Percentiles rank a stretch among this genome's conserved stretches.
These are phyloP conservation scores for Anarsia innoxiella DNA, from an alignment of 2,888 invertebrate species.

Conservation along the genomic window DNA sequence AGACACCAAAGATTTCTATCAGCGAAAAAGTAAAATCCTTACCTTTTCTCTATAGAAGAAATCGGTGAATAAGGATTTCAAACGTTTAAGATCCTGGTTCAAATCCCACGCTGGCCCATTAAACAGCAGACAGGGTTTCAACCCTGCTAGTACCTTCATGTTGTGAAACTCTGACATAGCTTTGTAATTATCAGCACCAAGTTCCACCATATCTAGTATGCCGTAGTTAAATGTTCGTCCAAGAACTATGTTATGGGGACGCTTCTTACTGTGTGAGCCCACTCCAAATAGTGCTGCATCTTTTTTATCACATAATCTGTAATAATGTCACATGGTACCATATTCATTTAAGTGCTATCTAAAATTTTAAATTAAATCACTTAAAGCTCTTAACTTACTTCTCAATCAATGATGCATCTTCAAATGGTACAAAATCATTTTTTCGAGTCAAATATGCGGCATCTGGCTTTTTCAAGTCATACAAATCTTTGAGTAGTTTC, in stretches of 20 bases:
- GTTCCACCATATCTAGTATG: constrained; percentile 96
- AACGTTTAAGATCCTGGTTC: constrained; percentile 84
- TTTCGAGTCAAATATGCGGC: constrained; percentile 84
- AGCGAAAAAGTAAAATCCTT: constrained; percentile 11
- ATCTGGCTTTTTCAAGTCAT: constrained; percentile 90
- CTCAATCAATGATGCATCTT: constrained; percentile 89
- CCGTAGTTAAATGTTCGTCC: constrained; percentile 93
- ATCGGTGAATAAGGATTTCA: constrained; percentile 93
- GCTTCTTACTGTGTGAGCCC: constrained; percentile 94
- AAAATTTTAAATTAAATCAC: too few relatives aligned
- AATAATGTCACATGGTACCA: constrained; percentile 14
- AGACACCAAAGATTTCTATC: too few relatives aligned
- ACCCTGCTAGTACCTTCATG: constrained; percentile 85
- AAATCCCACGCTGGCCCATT: constrained; percentile 94
- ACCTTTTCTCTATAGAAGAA: constrained; percentile 91
- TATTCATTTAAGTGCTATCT: too few relatives aligned
- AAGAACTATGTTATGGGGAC: constrained; percentile 92
- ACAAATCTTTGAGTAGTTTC: constrained; percentile 88
- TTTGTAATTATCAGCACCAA: constrained; percentile 90
- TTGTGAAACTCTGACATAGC: constrained; percentile 86
- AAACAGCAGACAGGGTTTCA: constrained; percentile 94
- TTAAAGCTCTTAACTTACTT: constrained; percentile 73
- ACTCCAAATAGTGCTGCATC: constrained; percentile 94
- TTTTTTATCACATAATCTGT: constrained; percentile 82
- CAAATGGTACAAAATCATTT: constrained; percentile 94